These are phyloP conservation scores for Syncerus caffer DNA, from an alignment of 2,797 vertebrate species.

Conservation along the genomic window DNA sequence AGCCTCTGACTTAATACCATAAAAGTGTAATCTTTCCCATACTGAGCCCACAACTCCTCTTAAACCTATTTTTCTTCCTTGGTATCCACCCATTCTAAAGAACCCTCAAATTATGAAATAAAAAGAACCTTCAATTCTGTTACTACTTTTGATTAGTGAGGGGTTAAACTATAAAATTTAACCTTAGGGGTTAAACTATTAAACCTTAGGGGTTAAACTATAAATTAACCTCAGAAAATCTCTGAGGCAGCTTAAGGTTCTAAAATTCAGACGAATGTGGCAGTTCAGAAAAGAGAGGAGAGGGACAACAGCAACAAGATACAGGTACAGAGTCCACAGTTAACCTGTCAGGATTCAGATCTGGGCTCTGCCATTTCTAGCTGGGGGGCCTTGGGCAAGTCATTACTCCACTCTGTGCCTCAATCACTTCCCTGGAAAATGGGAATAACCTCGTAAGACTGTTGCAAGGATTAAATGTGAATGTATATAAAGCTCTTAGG, in stretches of 20 bases:
- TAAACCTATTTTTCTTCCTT: not conserved
- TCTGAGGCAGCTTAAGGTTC: not conserved
- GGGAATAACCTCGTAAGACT: not conserved
- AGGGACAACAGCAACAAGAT: not conserved
- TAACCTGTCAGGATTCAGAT: not conserved
- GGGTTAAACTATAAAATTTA: not conserved
- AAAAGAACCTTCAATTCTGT: not conserved
- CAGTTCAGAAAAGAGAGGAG: not conserved
- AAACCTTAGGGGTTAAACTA: not conserved
- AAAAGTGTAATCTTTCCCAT: not conserved
- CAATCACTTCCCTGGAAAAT: not conserved
- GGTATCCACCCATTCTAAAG: not conserved
- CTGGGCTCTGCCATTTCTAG: not conserved
- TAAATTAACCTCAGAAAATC: not conserved
- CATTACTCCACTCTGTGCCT: not conserved
- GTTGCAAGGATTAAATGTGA: constrained; percentile 67
- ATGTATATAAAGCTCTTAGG: constrained; percentile 28
- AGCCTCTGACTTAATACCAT: not conserved
- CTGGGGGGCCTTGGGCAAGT: not conserved
- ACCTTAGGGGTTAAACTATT: not conserved
- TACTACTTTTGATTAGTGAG: not conserved
- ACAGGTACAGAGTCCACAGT: not conserved
- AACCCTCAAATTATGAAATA: constrained; percentile 9
- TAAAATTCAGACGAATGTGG: constrained; percentile 4
- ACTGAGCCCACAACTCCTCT: not conserved